Evolutionary conservation across 1,140 invertebrate genomes (phyloP), one percentile per base, ranked within the genome.

Genomic region (Whitmania pigra): DNA sequence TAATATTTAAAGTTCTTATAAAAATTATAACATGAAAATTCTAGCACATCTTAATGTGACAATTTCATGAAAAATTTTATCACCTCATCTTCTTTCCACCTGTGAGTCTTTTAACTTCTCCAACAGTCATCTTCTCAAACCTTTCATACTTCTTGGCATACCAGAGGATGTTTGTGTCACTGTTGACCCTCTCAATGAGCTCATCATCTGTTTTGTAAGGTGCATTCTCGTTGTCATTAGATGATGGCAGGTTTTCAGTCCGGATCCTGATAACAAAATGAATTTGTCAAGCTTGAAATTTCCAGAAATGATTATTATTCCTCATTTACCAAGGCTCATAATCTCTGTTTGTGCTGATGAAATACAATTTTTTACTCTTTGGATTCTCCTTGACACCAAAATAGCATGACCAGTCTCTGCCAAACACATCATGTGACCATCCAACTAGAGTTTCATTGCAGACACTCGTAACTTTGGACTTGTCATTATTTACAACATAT

Each of bases 401-500:
- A 70, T 77, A 82, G 67, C 82, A 84, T n/a, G 81, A 79, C 81
- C 84, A 84, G 69, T 82, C 79, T n/a, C 78, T 77, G 0, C 78
- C 80, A 57, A 81, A 75, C 0, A 82, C 75, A 76, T 84, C 82
- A 76, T 85, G 84, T 67, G 83, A 81, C 83, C 83, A 84, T 2
- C 84, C 83, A 54, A 79, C 77, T 27, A 81, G 72, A 5, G 81
- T 83, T 67, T 78, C 71, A 72, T 82, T 77, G 78, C 84, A 85
- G 31, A 77, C 77, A 72, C 82, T 84, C 0, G 77, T 79, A 49
- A 49, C 15, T 49, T 49, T 13, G 0, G 79, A 76, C 54, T 78
- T 79, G 9, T 75, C 66, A 0, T 76, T 77, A 36, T 74, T 67
- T 43, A 78, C 72, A 71, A 79, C 75, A 70, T 82, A 85, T 17